phyloP scores from a whole-genome alignment of 2,888 invertebrate species.

The Pristionchus entomophagus region DNA sequence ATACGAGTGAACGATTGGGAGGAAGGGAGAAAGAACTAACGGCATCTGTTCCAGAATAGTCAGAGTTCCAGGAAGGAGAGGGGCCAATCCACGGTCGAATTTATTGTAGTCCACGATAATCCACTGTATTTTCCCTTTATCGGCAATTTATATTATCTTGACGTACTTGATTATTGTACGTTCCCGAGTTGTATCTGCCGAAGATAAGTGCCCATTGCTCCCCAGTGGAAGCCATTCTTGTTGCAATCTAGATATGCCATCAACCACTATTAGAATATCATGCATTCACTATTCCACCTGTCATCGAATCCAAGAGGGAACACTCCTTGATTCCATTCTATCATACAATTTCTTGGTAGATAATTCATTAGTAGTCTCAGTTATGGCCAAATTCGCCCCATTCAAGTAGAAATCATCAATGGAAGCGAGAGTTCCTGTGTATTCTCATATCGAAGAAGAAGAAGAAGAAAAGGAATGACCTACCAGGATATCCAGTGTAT shows the following conservation, averaged over 20 bases:
- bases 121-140: background rate
- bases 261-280: background rate
- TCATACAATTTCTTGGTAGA: slow-evolving; percentile 84
- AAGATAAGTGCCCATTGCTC: slow-evolving; percentile 29
- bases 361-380: slow-evolving; percentile 86
- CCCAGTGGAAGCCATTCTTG: background rate
- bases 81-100: background rate
- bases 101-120: slow-evolving; percentile 38
- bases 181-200: slow-evolving; percentile 23
- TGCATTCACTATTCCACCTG: slow-evolving; percentile 79
- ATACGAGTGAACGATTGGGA: background rate
- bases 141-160: background rate
- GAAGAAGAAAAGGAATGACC: background rate
- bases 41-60: slow-evolving; percentile 34
- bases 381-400: slow-evolving; percentile 78
- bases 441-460: background rate
- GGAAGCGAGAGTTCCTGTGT: slow-evolving; percentile 2
- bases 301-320: slow-evolving; percentile 82
- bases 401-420: slow-evolving; percentile 40
- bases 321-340: slow-evolving; percentile 81
- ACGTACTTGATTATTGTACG: slow-evolving; percentile 36
- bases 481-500: slow-evolving; percentile 57
- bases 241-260: background rate
- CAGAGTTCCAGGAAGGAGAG: background rate
- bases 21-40: background rate